phyloP scores from a whole-genome alignment of 2,113 vertebrate genomes.

The Helogale parvula region DNA sequence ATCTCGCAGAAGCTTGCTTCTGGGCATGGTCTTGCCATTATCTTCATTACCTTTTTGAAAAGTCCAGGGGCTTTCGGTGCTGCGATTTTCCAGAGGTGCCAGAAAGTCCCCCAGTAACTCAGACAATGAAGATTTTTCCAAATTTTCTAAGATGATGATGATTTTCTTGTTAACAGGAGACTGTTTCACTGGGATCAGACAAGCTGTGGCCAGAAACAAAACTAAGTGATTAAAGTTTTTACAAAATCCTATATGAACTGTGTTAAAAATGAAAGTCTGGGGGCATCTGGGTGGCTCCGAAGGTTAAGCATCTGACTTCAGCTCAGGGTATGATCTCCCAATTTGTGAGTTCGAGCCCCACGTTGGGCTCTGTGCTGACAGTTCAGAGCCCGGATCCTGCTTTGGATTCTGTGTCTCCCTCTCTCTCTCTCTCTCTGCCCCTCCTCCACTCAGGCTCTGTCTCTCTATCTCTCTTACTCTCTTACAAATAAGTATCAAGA shows the following conservation, averaged over 20 bases:
- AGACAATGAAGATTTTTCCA: constrained; percentile 93
- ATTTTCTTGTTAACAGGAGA: constrained; percentile 85
- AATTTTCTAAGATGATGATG: constrained; percentile 92
- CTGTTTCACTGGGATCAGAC: constrained; percentile 90
- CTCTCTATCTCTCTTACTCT: too few species aligned
- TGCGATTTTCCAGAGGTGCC: constrained; percentile 92
- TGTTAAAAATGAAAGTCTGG: neutral
- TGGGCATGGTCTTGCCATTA: too few species aligned
- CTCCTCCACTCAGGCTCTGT: too few species aligned
- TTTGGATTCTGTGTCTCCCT: too few species aligned
- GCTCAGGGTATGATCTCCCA: too few species aligned
- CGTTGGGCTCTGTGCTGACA: too few species aligned
- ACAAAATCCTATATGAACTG: neutral
- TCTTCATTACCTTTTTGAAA: constrained; percentile 90
- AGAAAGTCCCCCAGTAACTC: constrained; percentile 94
- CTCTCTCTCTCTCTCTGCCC: too few species aligned
- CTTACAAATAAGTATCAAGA: too few species aligned
- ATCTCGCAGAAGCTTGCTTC: neutral
- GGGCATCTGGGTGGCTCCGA: too few species aligned
- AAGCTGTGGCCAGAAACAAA: constrained; percentile 86
- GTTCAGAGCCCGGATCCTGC: too few species aligned
- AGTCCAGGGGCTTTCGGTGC: constrained; percentile 85
- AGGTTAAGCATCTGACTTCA: too few species aligned
- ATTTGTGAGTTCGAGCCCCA: too few species aligned
- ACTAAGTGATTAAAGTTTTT: neutral